Conservation (phyloP, 2,888 invertebrate species). For the Pseudanteris insignis region DNA sequence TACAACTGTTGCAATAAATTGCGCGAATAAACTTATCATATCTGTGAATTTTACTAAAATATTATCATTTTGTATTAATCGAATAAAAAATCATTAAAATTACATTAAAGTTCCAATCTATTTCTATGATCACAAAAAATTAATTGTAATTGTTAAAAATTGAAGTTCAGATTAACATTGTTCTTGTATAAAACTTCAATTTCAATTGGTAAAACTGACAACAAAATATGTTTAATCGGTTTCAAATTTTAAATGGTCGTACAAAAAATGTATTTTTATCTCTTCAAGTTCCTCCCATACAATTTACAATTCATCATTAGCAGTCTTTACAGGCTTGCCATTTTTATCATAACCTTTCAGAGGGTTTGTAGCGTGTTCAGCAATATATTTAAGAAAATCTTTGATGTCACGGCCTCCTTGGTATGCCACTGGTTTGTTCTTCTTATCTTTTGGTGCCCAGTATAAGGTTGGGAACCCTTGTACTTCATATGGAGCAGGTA, state of each 20-base stretch:
- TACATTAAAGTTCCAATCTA: too few relatives aligned
- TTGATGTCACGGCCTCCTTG: conserved; percentile 93
- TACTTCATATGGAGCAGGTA: conserved; percentile 89
- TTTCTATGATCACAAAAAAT: too few relatives aligned
- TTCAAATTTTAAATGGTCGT: conserved; percentile 7
- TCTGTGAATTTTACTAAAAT: too few relatives aligned
- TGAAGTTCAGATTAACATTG: too few relatives aligned
- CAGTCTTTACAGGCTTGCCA: conserved; percentile 75
- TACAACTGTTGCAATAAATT: too few relatives aligned
- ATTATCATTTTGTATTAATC: too few relatives aligned
- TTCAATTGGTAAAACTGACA: too few relatives aligned
- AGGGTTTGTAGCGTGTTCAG: conserved; percentile 88
- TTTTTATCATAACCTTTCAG: conserved; percentile 87
- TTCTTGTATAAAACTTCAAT: too few relatives aligned
- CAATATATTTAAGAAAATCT: conserved; percentile 94
- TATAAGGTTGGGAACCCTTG: conserved; percentile 97
- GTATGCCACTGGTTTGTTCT: conserved; percentile 83
- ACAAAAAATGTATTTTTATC: conserved; percentile 6
- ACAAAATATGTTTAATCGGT: neutral
- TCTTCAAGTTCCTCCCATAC: neutral
- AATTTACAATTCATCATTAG: conserved; percentile 70
- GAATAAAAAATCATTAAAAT: too few relatives aligned
- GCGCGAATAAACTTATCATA: too few relatives aligned
- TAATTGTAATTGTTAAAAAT: too few relatives aligned
- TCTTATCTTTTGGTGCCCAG: conserved; percentile 89